A percentile compares a stretch with the other conserved stretches of the same genome.
phyloP scores from a whole-genome alignment of 2,113 vertebrate species.

The Apaloderma vittatum region DNA sequence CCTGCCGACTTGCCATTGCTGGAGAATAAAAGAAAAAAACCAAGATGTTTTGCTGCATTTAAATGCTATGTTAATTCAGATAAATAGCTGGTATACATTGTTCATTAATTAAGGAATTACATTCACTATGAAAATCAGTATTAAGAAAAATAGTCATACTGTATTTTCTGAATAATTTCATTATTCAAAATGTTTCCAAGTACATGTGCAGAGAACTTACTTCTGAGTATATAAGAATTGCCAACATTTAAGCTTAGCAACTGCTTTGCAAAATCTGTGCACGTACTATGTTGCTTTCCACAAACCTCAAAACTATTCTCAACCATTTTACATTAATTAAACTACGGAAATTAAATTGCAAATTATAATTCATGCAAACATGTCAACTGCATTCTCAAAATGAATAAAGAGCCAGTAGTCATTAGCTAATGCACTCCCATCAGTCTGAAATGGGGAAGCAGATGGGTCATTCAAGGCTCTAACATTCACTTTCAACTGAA shows the following conservation, averaged over 20 bases:
- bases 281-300: neutral
- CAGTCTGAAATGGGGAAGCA: neutral
- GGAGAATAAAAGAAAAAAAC: conserved; percentile 40
- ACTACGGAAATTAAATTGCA: neutral
- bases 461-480: neutral
- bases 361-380: conserved; percentile 3
- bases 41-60: neutral
- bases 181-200: neutral
- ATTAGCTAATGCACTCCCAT: neutral
- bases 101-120: neutral
- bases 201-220: neutral
- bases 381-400: neutral
- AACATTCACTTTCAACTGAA: conserved; percentile 7
- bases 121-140: neutral
- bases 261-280: neutral
- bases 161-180: neutral
- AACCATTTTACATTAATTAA: neutral
- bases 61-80: neutral
- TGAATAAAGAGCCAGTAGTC: neutral
- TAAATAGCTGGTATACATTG: neutral
- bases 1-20: conserved; percentile 96
- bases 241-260: neutral
- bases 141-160: neutral
- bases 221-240: neutral
- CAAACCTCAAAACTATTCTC: neutral